Evolutionary conservation across 2,797 vertebrate species (phyloP).

Genomic region (Nothura maculosa): DNA sequence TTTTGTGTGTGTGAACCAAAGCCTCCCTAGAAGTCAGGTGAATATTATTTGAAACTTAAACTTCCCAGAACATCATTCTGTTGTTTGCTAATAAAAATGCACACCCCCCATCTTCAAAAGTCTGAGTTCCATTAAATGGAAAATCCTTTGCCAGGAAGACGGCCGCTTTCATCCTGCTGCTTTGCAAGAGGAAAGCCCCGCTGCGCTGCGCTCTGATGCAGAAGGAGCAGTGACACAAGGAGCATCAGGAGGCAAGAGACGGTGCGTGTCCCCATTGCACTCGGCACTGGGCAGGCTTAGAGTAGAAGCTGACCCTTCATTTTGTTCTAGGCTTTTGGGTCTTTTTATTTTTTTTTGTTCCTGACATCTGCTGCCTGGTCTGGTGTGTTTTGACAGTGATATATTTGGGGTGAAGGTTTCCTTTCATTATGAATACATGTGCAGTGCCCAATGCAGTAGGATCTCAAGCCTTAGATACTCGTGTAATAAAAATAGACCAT

Average conservation of each 20-base stretch:
- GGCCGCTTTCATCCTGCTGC: not conserved
- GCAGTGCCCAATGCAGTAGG: not conserved
- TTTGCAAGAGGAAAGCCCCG: not conserved
- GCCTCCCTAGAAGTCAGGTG: not conserved
- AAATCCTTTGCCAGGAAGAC: not conserved
- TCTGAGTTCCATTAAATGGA: not conserved
- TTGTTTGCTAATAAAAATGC: not conserved
- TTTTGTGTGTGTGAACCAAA: not conserved
- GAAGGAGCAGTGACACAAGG: accelerated
- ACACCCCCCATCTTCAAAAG: not conserved
- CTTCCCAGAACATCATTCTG: not conserved
- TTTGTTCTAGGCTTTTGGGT: not conserved
- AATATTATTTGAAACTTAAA: not conserved
- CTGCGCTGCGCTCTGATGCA: not conserved
- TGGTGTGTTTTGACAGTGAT: not conserved
- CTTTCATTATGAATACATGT: not conserved
- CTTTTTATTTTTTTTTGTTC: not conserved
- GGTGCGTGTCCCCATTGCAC: accelerated
- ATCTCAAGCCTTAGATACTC: not conserved
- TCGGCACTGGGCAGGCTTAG: accelerated
- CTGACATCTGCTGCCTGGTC: not conserved
- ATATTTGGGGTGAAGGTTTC: not conserved
- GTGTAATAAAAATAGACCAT: not conserved
- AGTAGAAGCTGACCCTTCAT: not conserved
- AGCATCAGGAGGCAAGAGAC: not conserved